phyloP scores from a whole-genome alignment of 2,888 invertebrate genomes.

The Cryptocephalus primarius region DNA sequence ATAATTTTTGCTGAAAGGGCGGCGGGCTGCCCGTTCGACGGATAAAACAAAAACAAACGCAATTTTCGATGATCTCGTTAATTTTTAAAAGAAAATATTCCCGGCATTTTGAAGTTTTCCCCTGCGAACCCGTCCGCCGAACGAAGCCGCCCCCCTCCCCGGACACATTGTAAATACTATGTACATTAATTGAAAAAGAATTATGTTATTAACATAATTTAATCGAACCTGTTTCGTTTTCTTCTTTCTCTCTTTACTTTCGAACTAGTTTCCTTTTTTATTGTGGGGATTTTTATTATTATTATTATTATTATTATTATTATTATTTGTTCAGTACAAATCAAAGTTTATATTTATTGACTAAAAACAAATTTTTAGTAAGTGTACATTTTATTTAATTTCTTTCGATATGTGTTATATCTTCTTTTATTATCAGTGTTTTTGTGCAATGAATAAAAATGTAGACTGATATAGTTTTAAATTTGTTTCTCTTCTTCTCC shows the following conservation, averaged over 20 bases:
- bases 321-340: slow-evolving; percentile 31
- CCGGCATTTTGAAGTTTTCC: no score
- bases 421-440: slow-evolving; percentile 35
- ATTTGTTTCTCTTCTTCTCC: slow-evolving; percentile 1
- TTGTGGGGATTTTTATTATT: slow-evolving; percentile 24
- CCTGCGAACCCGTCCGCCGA: no score
- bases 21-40: no score
- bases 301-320: slow-evolving; percentile 12
- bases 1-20: slow-evolving; percentile 26
- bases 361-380: slow-evolving; percentile 15
- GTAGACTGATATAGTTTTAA: slow-evolving; percentile 36
- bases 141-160: no score
- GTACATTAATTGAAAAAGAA: slow-evolving; percentile 36
- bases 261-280: slow-evolving; percentile 13
- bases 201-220: slow-evolving; percentile 6
- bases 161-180: slow-evolving; percentile 36
- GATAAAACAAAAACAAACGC: no score
- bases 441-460: slow-evolving; percentile 36
- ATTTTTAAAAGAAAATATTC: no score
- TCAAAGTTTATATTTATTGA: slow-evolving; percentile 29
- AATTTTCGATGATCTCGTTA: no score
- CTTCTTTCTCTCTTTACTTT: not conserved
- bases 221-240: slow-evolving; percentile 8
- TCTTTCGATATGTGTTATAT: slow-evolving; percentile 26
- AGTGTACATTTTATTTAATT: slow-evolving; percentile 22